phyloP scores from a whole-genome alignment of 2,797 vertebrate genomes.

The Melanotaenia trifasciata region DNA sequence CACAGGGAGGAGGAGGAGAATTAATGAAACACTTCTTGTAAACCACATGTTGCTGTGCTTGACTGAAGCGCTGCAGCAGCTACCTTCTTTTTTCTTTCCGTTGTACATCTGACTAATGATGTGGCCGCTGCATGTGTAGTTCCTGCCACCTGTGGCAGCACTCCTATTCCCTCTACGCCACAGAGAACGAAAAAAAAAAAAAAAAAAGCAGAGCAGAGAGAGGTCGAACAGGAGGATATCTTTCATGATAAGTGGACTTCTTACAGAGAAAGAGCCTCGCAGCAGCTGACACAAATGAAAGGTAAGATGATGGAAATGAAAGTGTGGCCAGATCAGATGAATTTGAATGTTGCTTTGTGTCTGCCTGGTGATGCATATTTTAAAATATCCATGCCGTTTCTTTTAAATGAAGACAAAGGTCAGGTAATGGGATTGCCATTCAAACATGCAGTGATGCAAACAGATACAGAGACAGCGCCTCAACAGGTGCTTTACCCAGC shows the following conservation, averaged over 20 bases:
- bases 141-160: conserved; percentile 81
- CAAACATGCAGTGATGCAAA: conserved; percentile 34
- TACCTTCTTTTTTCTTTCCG: conserved; percentile 58
- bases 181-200: conserved; percentile 35
- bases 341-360: conserved; percentile 36
- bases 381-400: conserved; percentile 35
- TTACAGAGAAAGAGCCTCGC: conserved; percentile 62
- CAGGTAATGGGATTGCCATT: conserved; percentile 9
- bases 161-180: conserved; percentile 71
- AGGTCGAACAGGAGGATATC: conserved; percentile 56
- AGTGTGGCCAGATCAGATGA: conserved; percentile 27
- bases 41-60: conserved; percentile 84
- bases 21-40: conserved; percentile 72
- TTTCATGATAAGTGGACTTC: conserved; percentile 75
- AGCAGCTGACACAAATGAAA: conserved; percentile 80
- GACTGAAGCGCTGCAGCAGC: conserved; percentile 64
- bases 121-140: conserved; percentile 71
- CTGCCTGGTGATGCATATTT: conserved; percentile 24
- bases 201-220: conserved; percentile 24
- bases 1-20: conserved; percentile 46
- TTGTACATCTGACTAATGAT: conserved; percentile 47
- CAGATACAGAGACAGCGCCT: conserved; percentile 22
- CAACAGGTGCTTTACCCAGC: conserved; percentile 81
- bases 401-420: conserved; percentile 3
- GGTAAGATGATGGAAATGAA: conserved; percentile 77